Base-by-base conservation (phyloP, 1,140 invertebrate genomes). In the Luehdorfia chinensis region DNA sequence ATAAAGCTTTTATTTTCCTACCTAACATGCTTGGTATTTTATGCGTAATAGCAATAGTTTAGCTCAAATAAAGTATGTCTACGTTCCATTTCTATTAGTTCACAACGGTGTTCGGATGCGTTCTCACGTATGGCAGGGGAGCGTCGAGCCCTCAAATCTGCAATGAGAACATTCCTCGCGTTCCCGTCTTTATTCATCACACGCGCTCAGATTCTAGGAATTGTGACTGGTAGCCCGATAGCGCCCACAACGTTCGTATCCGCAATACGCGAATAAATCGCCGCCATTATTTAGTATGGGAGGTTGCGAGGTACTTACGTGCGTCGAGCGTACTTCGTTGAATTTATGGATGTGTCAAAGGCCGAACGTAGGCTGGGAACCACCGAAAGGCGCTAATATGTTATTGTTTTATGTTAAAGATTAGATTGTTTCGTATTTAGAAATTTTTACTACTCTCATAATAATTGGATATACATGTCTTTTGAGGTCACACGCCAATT, bases 131-230 rank as follows among this genome's bases (percentile, higher is more conserved):
- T 39, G 25, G 53, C 28, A 48, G 64, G 57, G 58, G 59, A 61
- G 50, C 16, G 12, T 11, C 23, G 25, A 30, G 39, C 66, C 71
- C 73, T 85, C 65, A 79, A 84, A 86, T 86, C 79, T 80, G 71
- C 69, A 69, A 59, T 80, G 75, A 75, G 72, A 65, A 70, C 79
- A 86, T 84, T 79, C 78, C 69, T 56, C 25, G 57, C 71, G 64
- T 68, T 76, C 69, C 69, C 37, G 59, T 44, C 63, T 83, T 76
- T 86, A 86, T 86, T 84, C 83, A 77, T 75, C 78, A 83, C 78
- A 75, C 79, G 77, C 80, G 68, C 67, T 51, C 41, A 53, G 54
- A 55, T 85, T 85, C 81, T 81, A 78, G 69, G 81, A 85, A 85
- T 60, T 61, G 48, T 68, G 68, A 65, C 54, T 73, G 53, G 70